These are phyloP conservation scores for Enteromius radiatus DNA, from an alignment of 2,797 vertebrate genomes.

Conservation along the genomic window DNA sequence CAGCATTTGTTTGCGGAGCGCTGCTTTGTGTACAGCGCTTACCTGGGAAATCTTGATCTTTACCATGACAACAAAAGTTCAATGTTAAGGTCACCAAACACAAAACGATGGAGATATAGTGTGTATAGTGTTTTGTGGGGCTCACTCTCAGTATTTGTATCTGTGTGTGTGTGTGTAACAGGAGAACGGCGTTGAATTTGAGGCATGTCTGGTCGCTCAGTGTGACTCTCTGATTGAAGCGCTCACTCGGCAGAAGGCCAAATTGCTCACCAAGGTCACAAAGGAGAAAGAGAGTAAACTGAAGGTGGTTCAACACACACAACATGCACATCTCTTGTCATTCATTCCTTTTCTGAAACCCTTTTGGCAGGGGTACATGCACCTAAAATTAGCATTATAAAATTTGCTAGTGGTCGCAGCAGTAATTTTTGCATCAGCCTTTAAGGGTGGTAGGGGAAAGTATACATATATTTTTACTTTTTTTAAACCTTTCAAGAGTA, in stretches of 20 bases:
- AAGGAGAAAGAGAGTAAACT: constrained; percentile 97
- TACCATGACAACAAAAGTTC: not conserved
- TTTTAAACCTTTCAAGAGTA: not conserved
- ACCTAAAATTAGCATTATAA: not conserved
- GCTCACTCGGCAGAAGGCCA: constrained; percentile 94
- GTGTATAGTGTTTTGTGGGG: not conserved
- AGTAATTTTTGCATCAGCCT: not conserved
- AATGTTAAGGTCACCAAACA: not conserved
- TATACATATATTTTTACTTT: not conserved
- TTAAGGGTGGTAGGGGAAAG: not conserved
- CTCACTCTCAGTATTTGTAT: constrained; percentile 40
- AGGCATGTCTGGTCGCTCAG: constrained; percentile 96
- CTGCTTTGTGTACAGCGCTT: no score
- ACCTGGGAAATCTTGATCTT: no score
- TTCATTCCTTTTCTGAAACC: constrained; percentile 23
- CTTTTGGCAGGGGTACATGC: constrained; percentile 20
- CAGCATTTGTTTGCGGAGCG: no score
- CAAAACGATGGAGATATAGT: not conserved
- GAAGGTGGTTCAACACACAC: constrained; percentile 82
- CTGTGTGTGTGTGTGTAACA: constrained; percentile 65
- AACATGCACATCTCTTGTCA: not conserved
- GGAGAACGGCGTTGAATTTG: constrained; percentile 96
- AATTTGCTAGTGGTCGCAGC: no score
- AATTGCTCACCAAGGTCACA: constrained; percentile 96
- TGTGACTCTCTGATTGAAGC: constrained; percentile 96